Evolutionary conservation across 92 coral and sea anemone species (phyloP), one percentile per base, ranked within the genome.

Genomic region (Montipora capitata): DNA sequence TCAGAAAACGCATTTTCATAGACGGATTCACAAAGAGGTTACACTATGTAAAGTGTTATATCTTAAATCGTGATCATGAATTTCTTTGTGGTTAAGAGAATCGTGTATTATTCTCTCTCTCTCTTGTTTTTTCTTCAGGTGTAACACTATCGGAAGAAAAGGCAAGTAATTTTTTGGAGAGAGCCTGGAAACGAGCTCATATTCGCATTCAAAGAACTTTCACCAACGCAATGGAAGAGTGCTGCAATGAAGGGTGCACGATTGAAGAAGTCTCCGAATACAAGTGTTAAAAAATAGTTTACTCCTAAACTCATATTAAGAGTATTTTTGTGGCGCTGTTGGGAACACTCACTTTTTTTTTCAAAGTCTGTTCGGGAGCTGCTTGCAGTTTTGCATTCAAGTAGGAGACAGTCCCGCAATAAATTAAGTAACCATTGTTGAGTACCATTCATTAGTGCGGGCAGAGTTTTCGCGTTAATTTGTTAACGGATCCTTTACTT

Each of bases 231-330:
- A 78, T 82, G 10, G 94, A 91, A 38, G 94, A 91, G 48, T 91
- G 94, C 43, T 91, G 94, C 14, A 3, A 4, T 1, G 89, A 91
- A 73, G 85, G 85, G 5, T 91, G 94, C 63, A 61, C 89, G 18
- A 0, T 71, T 18, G 85, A 89, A 71, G 94, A 91, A 82, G 70
- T 91, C 7, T 71, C 92, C 42, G 94, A 91, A 87, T 91, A 91
- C 77, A 0, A 0, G 5, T 90, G 94, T 40, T 85, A 59, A 57
- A 8, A 42, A 41, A 38, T 10, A 8, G 16, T 11, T 54, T 12
- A 54, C 59, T 54, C 16, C 2, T 58, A 4, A 27, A 27, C 35
- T 27, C 35, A 2, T 63, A 18, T 16, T 63, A 7, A 18, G 4
- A 17, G 40, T 16, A 63, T 20, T 63, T 63, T 17, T 63, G 7